Conservation (phyloP, 2,797 vertebrate genomes). For the Scolopax rusticola region DNA sequence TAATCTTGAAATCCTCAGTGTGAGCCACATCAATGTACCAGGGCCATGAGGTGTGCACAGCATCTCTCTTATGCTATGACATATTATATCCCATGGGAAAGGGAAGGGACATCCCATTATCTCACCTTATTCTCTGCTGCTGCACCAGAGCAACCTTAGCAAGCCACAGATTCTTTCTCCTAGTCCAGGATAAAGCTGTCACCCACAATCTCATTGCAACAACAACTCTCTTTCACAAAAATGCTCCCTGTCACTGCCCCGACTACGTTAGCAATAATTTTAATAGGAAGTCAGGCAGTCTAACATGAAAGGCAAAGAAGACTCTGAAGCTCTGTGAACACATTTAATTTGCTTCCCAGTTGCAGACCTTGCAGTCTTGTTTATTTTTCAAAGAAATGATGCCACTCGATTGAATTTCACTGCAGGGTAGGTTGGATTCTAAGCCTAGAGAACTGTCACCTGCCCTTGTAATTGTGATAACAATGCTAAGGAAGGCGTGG, state of each 20-base stretch:
- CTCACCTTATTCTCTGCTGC: not conserved
- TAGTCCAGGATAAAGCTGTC: not conserved
- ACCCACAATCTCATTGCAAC: conserved; percentile 1
- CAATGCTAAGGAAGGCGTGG: conserved; percentile 79
- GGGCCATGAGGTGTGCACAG: not conserved
- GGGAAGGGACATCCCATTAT: not conserved
- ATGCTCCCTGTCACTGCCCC: not conserved
- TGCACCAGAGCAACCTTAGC: not conserved
- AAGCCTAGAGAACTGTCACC: conserved; percentile 33
- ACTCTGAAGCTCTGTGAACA: conserved; percentile 46
- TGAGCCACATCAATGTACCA: not conserved
- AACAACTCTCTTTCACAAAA: conserved; percentile 15
- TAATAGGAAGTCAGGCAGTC: conserved; percentile 38
- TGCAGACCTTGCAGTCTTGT: conserved; percentile 52
- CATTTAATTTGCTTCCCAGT: conserved; percentile 57
- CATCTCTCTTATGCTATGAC: not conserved
- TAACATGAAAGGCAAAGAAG: conserved; percentile 42
- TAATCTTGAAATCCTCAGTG: not conserved
- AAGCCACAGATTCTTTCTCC: not conserved
- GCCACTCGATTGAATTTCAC: conserved; percentile 28
- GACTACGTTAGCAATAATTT: conserved; percentile 41
- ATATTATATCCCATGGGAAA: not conserved
- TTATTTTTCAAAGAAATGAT: conserved; percentile 62
- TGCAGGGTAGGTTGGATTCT: conserved; percentile 12
- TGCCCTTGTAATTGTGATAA: conserved; percentile 71